phyloP scores from a whole-genome alignment of 2,113 vertebrate genomes.

The Mastomys natalensis region DNA sequence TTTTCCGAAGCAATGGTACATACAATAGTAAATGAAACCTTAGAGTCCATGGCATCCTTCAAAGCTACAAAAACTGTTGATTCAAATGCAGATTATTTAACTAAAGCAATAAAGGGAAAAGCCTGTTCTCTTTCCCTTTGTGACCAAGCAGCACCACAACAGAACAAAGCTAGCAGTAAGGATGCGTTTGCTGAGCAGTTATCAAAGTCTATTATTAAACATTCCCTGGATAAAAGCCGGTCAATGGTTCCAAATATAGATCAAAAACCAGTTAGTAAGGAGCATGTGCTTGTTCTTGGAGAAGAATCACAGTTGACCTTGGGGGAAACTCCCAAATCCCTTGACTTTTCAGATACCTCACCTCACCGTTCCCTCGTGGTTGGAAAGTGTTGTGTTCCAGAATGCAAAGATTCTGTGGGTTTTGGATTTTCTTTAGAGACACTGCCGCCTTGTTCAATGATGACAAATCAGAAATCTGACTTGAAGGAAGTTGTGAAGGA shows the following conservation, averaged over 20 bases:
- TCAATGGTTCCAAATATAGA: slow-evolving; percentile 62
- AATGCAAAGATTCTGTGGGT: slow-evolving; percentile 70
- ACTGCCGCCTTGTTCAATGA: slow-evolving; percentile 33
- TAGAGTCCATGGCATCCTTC: slow-evolving; percentile 90
- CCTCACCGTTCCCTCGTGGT: slow-evolving; percentile 70
- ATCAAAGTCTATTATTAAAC: slow-evolving; percentile 84
- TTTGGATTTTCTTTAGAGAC: slow-evolving; percentile 75
- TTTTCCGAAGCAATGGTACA: slow-evolving; percentile 94
- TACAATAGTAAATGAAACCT: slow-evolving; percentile 93
- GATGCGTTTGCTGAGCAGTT: slow-evolving; percentile 83
- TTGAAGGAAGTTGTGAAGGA: slow-evolving; percentile 77
- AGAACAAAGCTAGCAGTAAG: slow-evolving; percentile 76
- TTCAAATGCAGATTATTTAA: slow-evolving; percentile 88
- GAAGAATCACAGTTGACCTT: slow-evolving; percentile 81
- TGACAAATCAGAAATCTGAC: slow-evolving; percentile 61
- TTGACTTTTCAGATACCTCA: slow-evolving; percentile 70
- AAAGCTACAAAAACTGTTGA: slow-evolving; percentile 89
- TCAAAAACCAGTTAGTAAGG: slow-evolving; percentile 63
- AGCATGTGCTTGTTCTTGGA: slow-evolving; percentile 68
- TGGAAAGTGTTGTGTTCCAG: slow-evolving; percentile 76
- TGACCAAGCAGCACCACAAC: slow-evolving; percentile 8
- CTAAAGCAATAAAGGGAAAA: slow-evolving; percentile 83
- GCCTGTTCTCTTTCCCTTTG: slow-evolving; percentile 33
- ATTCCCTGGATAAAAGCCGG: slow-evolving; percentile 84
- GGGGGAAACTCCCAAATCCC: slow-evolving; percentile 80